phyloP scores from a whole-genome alignment of 2,888 invertebrate genomes.

The Tetheella fluctuosa region DNA sequence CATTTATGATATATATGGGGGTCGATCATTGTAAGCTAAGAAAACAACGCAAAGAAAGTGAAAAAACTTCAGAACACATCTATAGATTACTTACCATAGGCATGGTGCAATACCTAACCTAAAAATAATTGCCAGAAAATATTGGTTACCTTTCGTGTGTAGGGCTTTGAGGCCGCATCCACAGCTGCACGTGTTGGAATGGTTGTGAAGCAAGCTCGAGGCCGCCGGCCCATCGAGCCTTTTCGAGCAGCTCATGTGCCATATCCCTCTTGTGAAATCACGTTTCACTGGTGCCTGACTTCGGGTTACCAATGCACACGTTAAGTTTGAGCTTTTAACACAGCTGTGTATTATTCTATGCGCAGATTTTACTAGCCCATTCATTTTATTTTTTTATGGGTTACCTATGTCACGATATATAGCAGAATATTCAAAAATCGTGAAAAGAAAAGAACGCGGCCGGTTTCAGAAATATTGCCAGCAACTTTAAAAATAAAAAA shows the following conservation, averaged over 20 bases:
- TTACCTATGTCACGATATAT: background rate
- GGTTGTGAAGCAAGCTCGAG: slow-evolving; percentile 77
- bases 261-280: slow-evolving; percentile 88
- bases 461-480: slow-evolving; percentile 16
- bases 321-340: slow-evolving; percentile 64
- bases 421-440: slow-evolving; percentile 35
- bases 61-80: no score
- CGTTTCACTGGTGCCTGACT: slow-evolving; percentile 80
- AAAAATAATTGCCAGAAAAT: slow-evolving; percentile 38
- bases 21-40: background rate
- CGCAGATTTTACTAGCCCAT: slow-evolving; percentile 86
- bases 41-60: no score
- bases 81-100: no score
- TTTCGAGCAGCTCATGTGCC: slow-evolving; percentile 87
- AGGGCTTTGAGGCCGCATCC: slow-evolving; percentile 86
- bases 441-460: slow-evolving; percentile 32
- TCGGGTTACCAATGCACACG: slow-evolving; percentile 66
- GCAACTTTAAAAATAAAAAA: background rate
- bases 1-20: no score
- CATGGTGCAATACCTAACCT: slow-evolving; percentile 76
- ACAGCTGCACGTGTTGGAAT: slow-evolving; percentile 87
- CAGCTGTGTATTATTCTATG: slow-evolving; percentile 77
- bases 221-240: slow-evolving; percentile 62
- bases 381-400: slow-evolving; percentile 81
- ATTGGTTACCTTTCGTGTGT: slow-evolving; percentile 88